A percentile compares a stretch with the other conserved stretches of the same genome.
Conservation (phyloP, 2,888 invertebrate species). For the Ommatoiulus sabulosus region DNA sequence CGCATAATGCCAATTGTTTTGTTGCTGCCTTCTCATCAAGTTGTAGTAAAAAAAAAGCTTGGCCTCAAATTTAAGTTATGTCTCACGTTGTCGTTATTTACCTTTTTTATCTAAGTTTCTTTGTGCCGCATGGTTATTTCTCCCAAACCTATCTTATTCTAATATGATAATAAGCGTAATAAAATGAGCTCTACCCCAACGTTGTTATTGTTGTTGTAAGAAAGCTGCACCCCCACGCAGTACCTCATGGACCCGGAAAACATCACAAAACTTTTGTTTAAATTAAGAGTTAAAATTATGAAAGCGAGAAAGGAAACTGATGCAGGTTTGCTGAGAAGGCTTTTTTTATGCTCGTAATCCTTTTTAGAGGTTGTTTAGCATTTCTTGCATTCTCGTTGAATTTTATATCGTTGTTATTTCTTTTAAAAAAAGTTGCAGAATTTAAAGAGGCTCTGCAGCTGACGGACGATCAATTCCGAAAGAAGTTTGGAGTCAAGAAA, state of each 20-base stretch:
- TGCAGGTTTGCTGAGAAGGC: not conserved
- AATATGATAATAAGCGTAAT: constrained; percentile 26
- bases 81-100: not conserved
- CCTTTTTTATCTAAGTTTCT: not conserved
- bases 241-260: not conserved
- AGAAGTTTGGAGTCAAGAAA: constrained; percentile 29
- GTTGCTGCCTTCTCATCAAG: not conserved
- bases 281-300: not conserved
- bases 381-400: not conserved
- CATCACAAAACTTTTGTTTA: not conserved
- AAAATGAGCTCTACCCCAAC: constrained; percentile 16
- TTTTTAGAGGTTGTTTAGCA: not conserved
- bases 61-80: not conserved
- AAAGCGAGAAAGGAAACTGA: constrained; percentile 3
- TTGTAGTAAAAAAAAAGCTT: not conserved
- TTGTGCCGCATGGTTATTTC: not conserved
- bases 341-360: not conserved
- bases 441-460: constrained; percentile 50
- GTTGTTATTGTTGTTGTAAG: not conserved
- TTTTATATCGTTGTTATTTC: constrained; percentile 31
- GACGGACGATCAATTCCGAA: constrained; percentile 17
- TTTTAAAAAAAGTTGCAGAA: constrained; percentile 49
- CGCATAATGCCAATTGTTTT: not conserved
- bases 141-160: not conserved
- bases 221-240: constrained; percentile 23